Percentiles rank a stretch among this genome's conserved stretches.
These are phyloP conservation scores for Saccostrea cuccullata DNA, from an alignment of 1,140 invertebrate genomes.

Conservation along the genomic window DNA sequence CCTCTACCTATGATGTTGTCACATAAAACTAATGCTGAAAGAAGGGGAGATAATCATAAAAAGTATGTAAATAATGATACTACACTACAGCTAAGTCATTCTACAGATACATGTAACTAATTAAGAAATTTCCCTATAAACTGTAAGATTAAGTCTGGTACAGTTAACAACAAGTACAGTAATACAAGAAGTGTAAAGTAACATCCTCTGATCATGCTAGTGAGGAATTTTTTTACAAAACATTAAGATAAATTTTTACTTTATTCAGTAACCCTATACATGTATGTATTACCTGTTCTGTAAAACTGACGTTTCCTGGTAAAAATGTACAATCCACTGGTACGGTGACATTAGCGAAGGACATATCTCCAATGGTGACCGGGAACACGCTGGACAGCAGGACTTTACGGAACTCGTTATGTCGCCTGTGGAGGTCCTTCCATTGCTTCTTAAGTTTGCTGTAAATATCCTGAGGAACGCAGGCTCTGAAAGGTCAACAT, in stretches of 20 bases:
- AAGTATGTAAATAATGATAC: background rate
- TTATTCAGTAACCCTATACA: background rate
- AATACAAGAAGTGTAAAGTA: too few species aligned
- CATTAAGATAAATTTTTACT: too few species aligned
- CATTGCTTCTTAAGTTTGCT: slow-evolving; percentile 73
- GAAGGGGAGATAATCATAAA: background rate
- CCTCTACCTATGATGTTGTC: slow-evolving; percentile 23
- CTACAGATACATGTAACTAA: too few species aligned
- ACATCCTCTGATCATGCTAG: too few species aligned
- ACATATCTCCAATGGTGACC: slow-evolving; percentile 68
- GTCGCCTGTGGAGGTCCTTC: slow-evolving; percentile 72
- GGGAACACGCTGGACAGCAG: slow-evolving; percentile 62
- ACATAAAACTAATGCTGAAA: slow-evolving; percentile 10
- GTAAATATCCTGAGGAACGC: slow-evolving; percentile 72
- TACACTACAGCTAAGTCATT: too few species aligned
- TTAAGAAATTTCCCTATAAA: too few species aligned
- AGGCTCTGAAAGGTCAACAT: slow-evolving; percentile 61
- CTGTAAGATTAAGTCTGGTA: too few species aligned
- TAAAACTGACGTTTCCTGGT: slow-evolving; percentile 61
- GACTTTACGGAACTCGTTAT: slow-evolving; percentile 72
- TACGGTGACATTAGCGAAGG: slow-evolving; percentile 65
- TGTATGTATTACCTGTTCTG: slow-evolving; percentile 63
- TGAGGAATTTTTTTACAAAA: too few species aligned
- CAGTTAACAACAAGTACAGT: too few species aligned
- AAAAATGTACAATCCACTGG: slow-evolving; percentile 59